Percentiles rank a stretch among this genome's conserved stretches.
Evolutionary conservation across 2,888 invertebrate genomes (phyloP).

Genomic region (Agrypnus murinus): DNA sequence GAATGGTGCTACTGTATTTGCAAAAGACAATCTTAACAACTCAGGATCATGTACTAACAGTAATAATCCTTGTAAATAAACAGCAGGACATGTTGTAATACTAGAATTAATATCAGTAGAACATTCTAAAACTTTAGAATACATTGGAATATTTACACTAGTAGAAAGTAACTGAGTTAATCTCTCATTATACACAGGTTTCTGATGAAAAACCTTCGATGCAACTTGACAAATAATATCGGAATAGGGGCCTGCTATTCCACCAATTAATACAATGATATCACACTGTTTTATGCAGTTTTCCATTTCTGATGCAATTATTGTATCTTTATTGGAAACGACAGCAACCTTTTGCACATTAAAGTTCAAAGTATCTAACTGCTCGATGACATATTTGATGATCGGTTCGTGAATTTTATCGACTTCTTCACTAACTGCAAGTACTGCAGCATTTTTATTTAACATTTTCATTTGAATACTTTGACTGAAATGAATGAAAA

Average conservation of each 20-base stretch:
- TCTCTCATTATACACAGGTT: slow-evolving; percentile 45
- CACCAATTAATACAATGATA: slow-evolving; percentile 59
- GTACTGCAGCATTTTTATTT: neutral
- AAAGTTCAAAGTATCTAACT: slow-evolving; percentile 41
- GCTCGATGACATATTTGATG: neutral
- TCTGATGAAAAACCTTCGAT: slow-evolving; percentile 56
- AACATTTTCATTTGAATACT: neutral
- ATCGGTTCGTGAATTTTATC: neutral
- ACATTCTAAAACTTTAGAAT: slow-evolving; percentile 36
- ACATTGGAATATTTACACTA: slow-evolving; percentile 1
- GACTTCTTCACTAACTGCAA: neutral
- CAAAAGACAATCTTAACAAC: slow-evolving; percentile 12
- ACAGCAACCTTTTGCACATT: slow-evolving; percentile 51
- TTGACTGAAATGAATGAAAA: no score
- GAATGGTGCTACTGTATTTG: slow-evolving; percentile 22
- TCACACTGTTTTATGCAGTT: slow-evolving; percentile 59
- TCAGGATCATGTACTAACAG: slow-evolving; percentile 36
- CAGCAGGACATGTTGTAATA: slow-evolving; percentile 30
- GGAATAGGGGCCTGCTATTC: slow-evolving; percentile 33
- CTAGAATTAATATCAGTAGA: slow-evolving; percentile 13
- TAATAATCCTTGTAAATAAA: slow-evolving; percentile 50
- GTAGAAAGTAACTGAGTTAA: neutral
- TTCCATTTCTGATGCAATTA: slow-evolving; percentile 53
- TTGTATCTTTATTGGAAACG: slow-evolving; percentile 34
- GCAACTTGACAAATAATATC: slow-evolving; percentile 56